Conservation (phyloP, 2,113 vertebrate genomes). For the Microcebus jonahi region DNA sequence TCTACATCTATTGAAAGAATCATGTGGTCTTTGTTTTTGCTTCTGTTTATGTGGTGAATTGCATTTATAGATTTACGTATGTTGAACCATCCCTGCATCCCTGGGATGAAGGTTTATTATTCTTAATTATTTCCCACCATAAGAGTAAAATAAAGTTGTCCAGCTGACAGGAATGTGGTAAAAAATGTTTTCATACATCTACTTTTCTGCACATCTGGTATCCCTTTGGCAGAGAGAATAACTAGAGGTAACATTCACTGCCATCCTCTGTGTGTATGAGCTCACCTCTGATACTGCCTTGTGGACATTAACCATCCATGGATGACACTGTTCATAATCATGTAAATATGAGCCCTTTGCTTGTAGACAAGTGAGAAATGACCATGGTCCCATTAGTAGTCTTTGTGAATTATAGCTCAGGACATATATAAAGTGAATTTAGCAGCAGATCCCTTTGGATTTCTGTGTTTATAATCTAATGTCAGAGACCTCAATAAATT, state of each 20-base stretch:
- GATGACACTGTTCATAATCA: not conserved
- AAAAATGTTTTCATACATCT: not conserved
- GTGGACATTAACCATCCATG: not conserved
- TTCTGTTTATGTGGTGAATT: too few species aligned
- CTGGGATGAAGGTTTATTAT: not conserved
- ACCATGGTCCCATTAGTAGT: not conserved
- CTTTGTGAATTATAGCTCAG: constrained; percentile 5
- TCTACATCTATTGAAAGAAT: too few species aligned
- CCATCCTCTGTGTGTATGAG: not conserved
- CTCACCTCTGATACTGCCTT: not conserved
- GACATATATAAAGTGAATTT: not conserved
- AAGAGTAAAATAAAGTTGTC: not conserved
- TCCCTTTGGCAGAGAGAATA: not conserved
- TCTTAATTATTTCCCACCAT: not conserved
- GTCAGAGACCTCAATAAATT: constrained; percentile 34
- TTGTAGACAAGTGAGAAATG: not conserved
- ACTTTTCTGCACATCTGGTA: not conserved
- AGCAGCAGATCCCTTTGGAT: not conserved
- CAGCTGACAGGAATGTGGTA: not conserved
- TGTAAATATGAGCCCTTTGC: not conserved
- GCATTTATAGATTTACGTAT: too few species aligned
- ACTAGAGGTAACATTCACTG: not conserved
- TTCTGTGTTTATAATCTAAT: constrained; percentile 23
- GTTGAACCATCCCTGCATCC: too few species aligned
- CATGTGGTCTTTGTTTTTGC: too few species aligned